Base-by-base conservation (phyloP, 2,888 invertebrate species). In the Eudemis profundana region DNA sequence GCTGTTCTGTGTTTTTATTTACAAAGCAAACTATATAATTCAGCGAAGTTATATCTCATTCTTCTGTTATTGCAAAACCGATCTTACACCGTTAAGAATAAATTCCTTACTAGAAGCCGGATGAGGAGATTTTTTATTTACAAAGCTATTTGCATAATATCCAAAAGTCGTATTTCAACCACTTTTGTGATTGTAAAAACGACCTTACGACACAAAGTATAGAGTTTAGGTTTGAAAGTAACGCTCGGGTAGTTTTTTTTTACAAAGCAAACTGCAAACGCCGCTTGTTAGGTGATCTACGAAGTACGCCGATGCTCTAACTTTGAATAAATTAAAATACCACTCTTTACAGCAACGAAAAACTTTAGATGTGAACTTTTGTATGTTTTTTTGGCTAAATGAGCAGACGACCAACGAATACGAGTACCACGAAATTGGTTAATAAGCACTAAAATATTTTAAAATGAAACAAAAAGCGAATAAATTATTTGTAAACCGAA, bases 241-340 rank as follows among this genome's bases (percentile, higher is more conserved):
- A 33, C 10, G 8, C 33, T 33, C 10, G 5, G 10, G 8, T 33
- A 33, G 33, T 54, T 42, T 61, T 19, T 51, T 3, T 21, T 61
- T 42, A 21, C 42, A 51, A 33, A 51, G 38, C 29, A 54, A 47
- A 54, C 62, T 54, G 47, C 40, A 7, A 62, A 54, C 61, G 40
- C 33, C 27, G 54, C 54, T 56, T 47, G 42, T 57, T 23, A 64
- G 57, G 14, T 33, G 38, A 57, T 33, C 50, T 14, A n/a, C 17
- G 27, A 36, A 59, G 54, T 62, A 21, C 38, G 53, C 19, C 23
- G n/a, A 40, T 54, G 44, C 5, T 19, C 50, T 12, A 61, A 61
- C 40, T 42, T 56, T 65, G 59, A 49, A 21, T 27, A 46, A 57
- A 61, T 61, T 56, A 61, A 61, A 61, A 51, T 53, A 49, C 42